Evolutionary conservation across 2,113 vertebrate species (phyloP).

Genomic region (Gymnobelideus leadbeateri): DNA sequence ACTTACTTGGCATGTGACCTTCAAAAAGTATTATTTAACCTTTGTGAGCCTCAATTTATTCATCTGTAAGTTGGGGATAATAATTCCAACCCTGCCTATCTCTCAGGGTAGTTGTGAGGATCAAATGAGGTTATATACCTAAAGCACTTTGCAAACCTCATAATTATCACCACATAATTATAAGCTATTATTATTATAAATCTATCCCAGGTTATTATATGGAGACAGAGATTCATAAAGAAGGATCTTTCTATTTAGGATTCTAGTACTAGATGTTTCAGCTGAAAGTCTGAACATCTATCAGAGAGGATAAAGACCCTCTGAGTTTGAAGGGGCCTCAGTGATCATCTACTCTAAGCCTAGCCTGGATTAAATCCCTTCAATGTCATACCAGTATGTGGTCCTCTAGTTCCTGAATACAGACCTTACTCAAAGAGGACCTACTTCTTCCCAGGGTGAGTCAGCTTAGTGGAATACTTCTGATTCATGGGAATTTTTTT

Average conservation of each 20-base stretch:
- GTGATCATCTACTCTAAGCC: neutral
- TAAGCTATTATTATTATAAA: neutral
- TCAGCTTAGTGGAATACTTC: neutral
- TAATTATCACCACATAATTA: neutral
- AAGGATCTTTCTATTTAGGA: neutral
- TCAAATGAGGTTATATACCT: neutral
- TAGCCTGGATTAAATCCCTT: neutral
- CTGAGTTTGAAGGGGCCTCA: neutral
- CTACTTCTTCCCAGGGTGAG: neutral
- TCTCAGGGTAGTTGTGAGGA: neutral
- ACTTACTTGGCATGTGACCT: neutral
- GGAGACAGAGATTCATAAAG: neutral
- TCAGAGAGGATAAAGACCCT: neutral
- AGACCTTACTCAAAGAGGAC: neutral
- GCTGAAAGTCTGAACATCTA: neutral
- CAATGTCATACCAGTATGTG: neutral
- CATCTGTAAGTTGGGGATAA: neutral
- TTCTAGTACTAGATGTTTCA: neutral
- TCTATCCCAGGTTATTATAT: neutral
- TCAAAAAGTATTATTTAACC: neutral
- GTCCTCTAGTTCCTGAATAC: neutral
- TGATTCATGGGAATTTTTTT: neutral
- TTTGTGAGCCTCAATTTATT: neutral
- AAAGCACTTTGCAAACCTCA: neutral
- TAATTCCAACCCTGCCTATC: neutral